These are phyloP conservation scores for Scaptodrosophila latifasciaeformis DNA, from an alignment of 2,888 invertebrate genomes.

Conservation along the genomic window DNA sequence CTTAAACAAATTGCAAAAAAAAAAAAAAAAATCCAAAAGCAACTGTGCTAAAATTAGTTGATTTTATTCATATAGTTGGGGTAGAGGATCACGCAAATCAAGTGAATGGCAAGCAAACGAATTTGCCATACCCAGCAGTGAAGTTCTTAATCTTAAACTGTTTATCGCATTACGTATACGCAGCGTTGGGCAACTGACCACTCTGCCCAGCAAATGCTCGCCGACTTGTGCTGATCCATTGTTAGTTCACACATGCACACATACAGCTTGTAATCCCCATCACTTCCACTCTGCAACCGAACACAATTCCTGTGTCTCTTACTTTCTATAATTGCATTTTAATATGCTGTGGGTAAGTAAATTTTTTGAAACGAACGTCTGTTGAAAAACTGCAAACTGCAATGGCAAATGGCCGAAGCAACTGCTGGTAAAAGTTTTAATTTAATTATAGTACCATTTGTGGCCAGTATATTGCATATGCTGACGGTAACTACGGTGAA, in stretches of 20 bases:
- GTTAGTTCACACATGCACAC: neutral
- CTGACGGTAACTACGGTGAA: neutral
- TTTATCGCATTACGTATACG: slow-evolving; percentile 55
- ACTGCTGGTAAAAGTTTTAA: slow-evolving; percentile 58
- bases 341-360: slow-evolving; percentile 33
- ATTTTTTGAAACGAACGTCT: slow-evolving; percentile 11
- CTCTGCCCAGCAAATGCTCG: slow-evolving; percentile 1
- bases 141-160: slow-evolving; percentile 50
- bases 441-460: slow-evolving; percentile 64
- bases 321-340: slow-evolving; percentile 30
- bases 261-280: neutral
- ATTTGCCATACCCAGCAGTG: no score
- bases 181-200: slow-evolving; percentile 25
- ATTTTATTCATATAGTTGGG: no score
- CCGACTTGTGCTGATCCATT: neutral
- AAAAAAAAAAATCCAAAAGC: neutral
- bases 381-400: no score
- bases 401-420: slow-evolving; percentile 20
- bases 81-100: neutral
- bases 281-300: slow-evolving; percentile 2
- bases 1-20: neutral
- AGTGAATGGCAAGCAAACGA: neutral
- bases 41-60: neutral
- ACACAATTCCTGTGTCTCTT: neutral
- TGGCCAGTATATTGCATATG: slow-evolving; percentile 39